phyloP scores from a whole-genome alignment of 2,888 invertebrate genomes.

The Tenthredo amoena region DNA sequence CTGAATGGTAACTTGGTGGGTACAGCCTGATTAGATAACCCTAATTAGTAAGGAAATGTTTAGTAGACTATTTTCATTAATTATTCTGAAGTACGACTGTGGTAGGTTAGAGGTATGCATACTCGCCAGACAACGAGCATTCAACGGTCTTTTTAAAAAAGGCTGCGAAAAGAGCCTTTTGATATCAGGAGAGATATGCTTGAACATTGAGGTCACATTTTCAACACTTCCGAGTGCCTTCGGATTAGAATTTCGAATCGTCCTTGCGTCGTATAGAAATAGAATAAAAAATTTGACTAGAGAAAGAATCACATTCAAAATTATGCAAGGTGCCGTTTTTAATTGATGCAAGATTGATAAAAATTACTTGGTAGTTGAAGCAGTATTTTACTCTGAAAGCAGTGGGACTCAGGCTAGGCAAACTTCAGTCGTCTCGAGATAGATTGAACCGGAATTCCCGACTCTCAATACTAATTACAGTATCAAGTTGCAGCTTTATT shows the following conservation, averaged over 20 bases:
- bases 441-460: not conserved
- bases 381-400: not conserved
- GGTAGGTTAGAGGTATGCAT: not conserved
- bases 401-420: not conserved
- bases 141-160: not conserved
- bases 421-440: not conserved
- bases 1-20: slow-evolving; percentile 1
- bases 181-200: not conserved
- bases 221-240: not conserved
- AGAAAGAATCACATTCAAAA: not conserved
- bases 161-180: not conserved
- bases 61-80: not conserved
- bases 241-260: not conserved
- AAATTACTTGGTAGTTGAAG: not conserved
- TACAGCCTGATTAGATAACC: not conserved
- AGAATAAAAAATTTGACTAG: not conserved
- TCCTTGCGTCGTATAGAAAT: not conserved
- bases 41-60: slow-evolving; percentile 27
- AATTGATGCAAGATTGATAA: not conserved
- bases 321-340: not conserved
- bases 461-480: slow-evolving; percentile 59
- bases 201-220: not conserved
- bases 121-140: not conserved
- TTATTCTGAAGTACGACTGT: slow-evolving; percentile 7
- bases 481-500: slow-evolving; percentile 15